phyloP scores from a whole-genome alignment of 2,113 vertebrate species.

The Nannospalax galili region DNA sequence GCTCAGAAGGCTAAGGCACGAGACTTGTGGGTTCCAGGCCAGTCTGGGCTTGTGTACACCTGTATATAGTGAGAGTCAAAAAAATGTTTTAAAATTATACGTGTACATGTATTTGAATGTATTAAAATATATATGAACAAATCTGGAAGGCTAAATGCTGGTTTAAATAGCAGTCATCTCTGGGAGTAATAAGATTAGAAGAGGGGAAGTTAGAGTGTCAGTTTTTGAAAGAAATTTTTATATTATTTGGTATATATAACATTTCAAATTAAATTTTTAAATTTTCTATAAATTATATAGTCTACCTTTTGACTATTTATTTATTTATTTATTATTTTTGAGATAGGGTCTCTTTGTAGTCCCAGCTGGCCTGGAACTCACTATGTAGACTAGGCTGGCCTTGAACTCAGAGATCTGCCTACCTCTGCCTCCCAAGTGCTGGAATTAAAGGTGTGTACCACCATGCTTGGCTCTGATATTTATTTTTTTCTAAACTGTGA shows the following conservation, averaged over 20 bases:
- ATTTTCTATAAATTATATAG: background rate
- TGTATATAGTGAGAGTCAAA: background rate
- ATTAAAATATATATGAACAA: background rate
- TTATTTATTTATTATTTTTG: background rate
- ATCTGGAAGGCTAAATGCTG: background rate
- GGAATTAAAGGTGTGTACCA: no score
- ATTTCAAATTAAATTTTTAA: conserved; percentile 6
- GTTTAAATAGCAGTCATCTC: background rate
- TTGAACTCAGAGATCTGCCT: no score
- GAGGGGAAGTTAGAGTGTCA: conserved; percentile 3
- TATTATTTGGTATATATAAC: background rate
- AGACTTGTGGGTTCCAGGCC: background rate
- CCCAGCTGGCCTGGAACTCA: no score
- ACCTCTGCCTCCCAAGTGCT: no score
- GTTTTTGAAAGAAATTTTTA: conserved; percentile 33
- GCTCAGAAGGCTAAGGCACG: background rate
- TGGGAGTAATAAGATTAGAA: background rate
- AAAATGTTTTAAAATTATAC: background rate
- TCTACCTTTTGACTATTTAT: background rate
- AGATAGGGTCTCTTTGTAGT: no score
- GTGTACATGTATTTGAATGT: background rate
- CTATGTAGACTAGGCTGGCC: no score
- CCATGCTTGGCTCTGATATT: no score
- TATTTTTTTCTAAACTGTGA: background rate
- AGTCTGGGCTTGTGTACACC: background rate